Evolutionary conservation across 2,888 invertebrate species (phyloP), one percentile per base, ranked within the genome.

Genomic region (Anorthoa munda): DNA sequence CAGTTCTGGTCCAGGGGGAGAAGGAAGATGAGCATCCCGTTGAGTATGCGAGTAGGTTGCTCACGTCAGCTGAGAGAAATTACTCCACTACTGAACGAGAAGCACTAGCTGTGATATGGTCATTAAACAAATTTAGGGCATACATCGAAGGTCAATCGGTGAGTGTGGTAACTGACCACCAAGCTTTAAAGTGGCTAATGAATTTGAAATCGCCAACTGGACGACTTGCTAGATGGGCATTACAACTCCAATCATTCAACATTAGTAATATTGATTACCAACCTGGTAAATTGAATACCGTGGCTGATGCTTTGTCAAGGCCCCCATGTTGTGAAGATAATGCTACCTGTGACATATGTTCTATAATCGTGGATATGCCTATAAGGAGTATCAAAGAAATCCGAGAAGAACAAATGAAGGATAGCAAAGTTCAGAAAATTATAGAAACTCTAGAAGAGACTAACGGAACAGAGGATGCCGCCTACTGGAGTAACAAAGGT

Each of bases 401-500:
- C 26, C 26, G 26, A 26, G 26, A 26, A 26, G 26, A 26, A 26
- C 26, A 26, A 26, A 26, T 26, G 26, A 26, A 26, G 26, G 26
- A 26, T 4, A 50, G 50, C 0, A 31, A 56, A 17, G 1, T 79
- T 1, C 2, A 48, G 26, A 70, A 21, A 5, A 70, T 79, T 2
- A 51, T 76, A 11, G 23, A 23, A 2, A 51, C 60, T 4, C 12
- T 71, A 0, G 75, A 75, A 5, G 66, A 48, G 18, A 12, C 56
- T 0, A 31, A 65, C 1, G 2, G 9, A 1, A 5, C 4, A 13
- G 74, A 68, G 23, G 50, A 71, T 23, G 74, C 74, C 0, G 2
- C 12, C 1, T 72, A 75, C 15, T 75, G 82, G 76, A 61, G 65
- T 12, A 66, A 68, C 21, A 78, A 78, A 21, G 75, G 77, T 4